Conservation (phyloP, 1,140 invertebrate species). For the Papilio glaucus region DNA sequence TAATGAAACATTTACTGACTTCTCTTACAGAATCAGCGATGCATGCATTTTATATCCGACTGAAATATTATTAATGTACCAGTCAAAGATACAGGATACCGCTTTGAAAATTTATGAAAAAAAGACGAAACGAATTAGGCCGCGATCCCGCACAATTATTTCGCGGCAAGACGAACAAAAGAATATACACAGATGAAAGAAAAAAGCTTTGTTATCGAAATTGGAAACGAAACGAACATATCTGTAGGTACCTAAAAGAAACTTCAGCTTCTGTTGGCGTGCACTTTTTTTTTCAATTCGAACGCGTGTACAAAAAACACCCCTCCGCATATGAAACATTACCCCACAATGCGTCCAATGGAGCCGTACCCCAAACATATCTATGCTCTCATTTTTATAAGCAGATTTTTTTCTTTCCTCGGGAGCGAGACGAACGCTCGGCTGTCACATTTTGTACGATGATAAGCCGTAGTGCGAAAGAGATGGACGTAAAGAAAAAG, state of each 20-base stretch:
- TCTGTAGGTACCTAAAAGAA: slow-evolving; percentile 75
- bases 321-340: slow-evolving; percentile 80
- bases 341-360: slow-evolving; percentile 77
- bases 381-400: slow-evolving; percentile 76
- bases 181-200: slow-evolving; percentile 54
- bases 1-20: neutral
- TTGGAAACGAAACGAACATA: slow-evolving; percentile 77
- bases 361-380: slow-evolving; percentile 69
- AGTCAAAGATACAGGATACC: slow-evolving; percentile 53
- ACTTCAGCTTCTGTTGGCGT: slow-evolving; percentile 69
- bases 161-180: slow-evolving; percentile 63
- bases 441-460: slow-evolving; percentile 47
- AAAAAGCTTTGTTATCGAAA: slow-evolving; percentile 79
- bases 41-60: slow-evolving; percentile 60
- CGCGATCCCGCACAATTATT: slow-evolving; percentile 69
- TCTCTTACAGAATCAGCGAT: slow-evolving; percentile 50
- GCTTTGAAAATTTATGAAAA: slow-evolving; percentile 59
- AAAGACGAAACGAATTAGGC: slow-evolving; percentile 60
- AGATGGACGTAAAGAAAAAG: slow-evolving; percentile 75
- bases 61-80: slow-evolving; percentile 50
- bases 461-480: slow-evolving; percentile 51
- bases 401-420: slow-evolving; percentile 78
- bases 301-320: slow-evolving; percentile 75
- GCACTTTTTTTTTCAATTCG: slow-evolving; percentile 75
- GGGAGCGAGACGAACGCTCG: slow-evolving; percentile 51